Conservation (phyloP, 2,797 vertebrate genomes). For the Rhinophrynus dorsalis region DNA sequence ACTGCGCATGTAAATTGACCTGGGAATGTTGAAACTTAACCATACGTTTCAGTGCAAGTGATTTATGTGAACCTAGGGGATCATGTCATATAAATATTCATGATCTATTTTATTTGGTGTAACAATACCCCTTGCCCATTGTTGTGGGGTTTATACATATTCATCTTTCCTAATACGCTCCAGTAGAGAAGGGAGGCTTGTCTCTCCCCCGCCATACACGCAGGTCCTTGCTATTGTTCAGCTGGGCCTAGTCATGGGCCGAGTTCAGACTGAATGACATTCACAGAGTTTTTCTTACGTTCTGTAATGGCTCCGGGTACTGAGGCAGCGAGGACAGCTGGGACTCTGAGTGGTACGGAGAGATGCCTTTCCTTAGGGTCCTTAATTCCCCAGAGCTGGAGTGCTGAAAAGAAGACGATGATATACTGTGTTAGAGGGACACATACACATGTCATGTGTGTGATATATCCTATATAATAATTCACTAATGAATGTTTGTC, state of each 20-base stretch:
- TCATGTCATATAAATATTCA: constrained; percentile 33
- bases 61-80: constrained; percentile 9
- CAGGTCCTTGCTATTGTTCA: not conserved
- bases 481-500: no score
- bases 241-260: no score
- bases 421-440: no score
- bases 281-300: constrained; percentile 70
- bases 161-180: constrained; percentile 14
- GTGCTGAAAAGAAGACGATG: constrained; percentile 63
- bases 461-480: no score
- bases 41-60: not conserved
- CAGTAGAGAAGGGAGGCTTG: not conserved
- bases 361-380: constrained; percentile 86
- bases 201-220: not conserved
- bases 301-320: constrained; percentile 85
- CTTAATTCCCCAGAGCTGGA: constrained; percentile 84
- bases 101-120: constrained; percentile 13
- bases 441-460: no score
- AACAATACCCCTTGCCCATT: constrained; percentile 32
- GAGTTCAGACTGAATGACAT: not conserved
- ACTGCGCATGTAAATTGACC: no score
- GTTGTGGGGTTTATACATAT: constrained; percentile 36
- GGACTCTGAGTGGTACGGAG: constrained; percentile 91
- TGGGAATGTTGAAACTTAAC: not conserved
- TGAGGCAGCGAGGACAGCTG: constrained; percentile 87